Evolutionary conservation across 2,797 vertebrate species (phyloP).

Genomic region (Notamacropus eugenii): DNA sequence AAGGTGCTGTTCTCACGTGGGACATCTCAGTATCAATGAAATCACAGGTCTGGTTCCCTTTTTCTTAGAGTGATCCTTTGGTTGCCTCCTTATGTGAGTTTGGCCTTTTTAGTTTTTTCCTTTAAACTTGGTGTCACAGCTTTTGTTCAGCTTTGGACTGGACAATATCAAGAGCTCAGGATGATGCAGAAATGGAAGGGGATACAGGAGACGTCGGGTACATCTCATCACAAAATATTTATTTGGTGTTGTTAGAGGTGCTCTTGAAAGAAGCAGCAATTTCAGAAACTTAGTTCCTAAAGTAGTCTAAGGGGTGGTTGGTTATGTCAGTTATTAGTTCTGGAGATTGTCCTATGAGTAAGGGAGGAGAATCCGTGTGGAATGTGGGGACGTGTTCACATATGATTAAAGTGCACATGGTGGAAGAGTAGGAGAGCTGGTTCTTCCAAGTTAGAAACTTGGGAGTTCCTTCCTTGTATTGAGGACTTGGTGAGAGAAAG

Average conservation of each 20-base stretch:
- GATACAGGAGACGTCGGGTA: not conserved
- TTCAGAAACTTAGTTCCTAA: not conserved
- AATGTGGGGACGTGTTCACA: not conserved
- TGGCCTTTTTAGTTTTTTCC: slow-evolving; percentile 33
- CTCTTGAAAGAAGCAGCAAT: not conserved
- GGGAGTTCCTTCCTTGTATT: not conserved
- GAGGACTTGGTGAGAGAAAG: too few relatives aligned
- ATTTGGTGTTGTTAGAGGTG: not conserved
- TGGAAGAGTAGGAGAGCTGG: not conserved
- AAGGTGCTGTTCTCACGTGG: not conserved
- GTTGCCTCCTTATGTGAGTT: not conserved
- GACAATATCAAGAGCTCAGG: slow-evolving; percentile 29
- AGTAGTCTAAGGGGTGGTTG: not conserved
- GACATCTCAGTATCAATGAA: not conserved
- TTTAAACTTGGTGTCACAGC: slow-evolving; percentile 17
- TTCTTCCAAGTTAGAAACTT: not conserved
- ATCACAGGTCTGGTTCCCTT: not conserved
- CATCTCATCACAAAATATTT: not conserved
- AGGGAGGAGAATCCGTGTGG: not conserved
- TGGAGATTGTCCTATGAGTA: not conserved
- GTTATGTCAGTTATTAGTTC: not conserved
- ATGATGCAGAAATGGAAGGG: not conserved
- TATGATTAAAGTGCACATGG: not conserved
- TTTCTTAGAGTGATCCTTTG: slow-evolving; percentile 38
- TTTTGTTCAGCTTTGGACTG: slow-evolving; percentile 49